These are phyloP conservation scores for Dione juno DNA, from an alignment of 2,888 invertebrate genomes.

Conservation along the genomic window DNA sequence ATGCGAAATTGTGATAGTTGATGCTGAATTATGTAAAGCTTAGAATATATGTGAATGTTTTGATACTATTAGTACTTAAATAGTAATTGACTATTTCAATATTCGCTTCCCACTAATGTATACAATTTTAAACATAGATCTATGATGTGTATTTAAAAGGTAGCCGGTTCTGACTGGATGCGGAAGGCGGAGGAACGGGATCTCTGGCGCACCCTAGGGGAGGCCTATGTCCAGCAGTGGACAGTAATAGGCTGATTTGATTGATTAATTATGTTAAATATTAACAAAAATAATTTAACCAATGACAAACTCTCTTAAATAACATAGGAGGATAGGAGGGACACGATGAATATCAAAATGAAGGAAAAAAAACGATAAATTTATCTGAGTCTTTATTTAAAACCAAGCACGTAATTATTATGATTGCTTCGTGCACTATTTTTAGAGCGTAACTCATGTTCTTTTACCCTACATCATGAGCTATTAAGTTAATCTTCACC, in stretches of 20 bases:
- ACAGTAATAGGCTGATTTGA: too few species aligned
- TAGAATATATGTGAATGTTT: conserved; percentile 27
- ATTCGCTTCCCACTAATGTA: not conserved
- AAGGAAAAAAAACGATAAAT: not conserved
- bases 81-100: not conserved
- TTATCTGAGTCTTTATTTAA: not conserved
- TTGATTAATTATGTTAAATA: too few species aligned
- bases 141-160: too few species aligned
- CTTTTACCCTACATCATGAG: not conserved
- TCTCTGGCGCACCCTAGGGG: too few species aligned
- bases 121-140: too few species aligned
- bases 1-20: conserved; percentile 15
- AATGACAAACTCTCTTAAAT: too few species aligned
- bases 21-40: conserved; percentile 34
- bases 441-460: conserved; percentile 18
- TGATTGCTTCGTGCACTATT: not conserved
- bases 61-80: not conserved
- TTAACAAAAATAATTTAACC: too few species aligned
- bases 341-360: too few species aligned
- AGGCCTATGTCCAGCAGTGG: too few species aligned
- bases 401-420: not conserved
- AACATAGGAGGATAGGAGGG: too few species aligned
- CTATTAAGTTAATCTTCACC: conserved; percentile 11
- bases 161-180: too few species aligned
- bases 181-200: too few species aligned